Conservation (phyloP, 2,888 invertebrate species). For the Pemphredon lugubris region DNA sequence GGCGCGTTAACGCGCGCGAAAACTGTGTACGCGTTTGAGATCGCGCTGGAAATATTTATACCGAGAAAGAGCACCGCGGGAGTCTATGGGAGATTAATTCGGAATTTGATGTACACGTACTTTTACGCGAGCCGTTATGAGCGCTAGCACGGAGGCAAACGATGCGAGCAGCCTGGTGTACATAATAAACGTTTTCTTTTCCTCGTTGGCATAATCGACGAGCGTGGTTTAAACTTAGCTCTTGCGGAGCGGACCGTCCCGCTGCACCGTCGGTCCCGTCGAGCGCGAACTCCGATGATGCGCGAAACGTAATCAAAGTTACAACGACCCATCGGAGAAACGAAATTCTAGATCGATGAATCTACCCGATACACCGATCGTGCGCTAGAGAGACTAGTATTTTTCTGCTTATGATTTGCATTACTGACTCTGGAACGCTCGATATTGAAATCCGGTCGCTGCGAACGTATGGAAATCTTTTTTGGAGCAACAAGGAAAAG, state of each 20-base stretch:
- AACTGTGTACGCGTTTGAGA: too few species aligned
- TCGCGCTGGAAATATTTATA: too few species aligned
- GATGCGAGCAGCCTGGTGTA: slow-evolving; percentile 40
- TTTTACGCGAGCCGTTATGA: slow-evolving; percentile 20
- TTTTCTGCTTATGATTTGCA: background rate
- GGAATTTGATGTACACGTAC: slow-evolving; percentile 24
- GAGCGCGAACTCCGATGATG: slow-evolving; percentile 44
- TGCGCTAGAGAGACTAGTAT: background rate
- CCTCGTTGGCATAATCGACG: slow-evolving; percentile 54
- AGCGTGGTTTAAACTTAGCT: slow-evolving; percentile 49
- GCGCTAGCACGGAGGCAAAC: slow-evolving; percentile 12
- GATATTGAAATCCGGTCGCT: too few species aligned
- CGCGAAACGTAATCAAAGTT: slow-evolving; percentile 41
- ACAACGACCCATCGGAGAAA: slow-evolving; percentile 17
- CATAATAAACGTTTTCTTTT: slow-evolving; percentile 62
- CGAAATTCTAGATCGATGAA: slow-evolving; percentile 50
- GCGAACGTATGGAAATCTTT: too few species aligned
- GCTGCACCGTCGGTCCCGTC: slow-evolving; percentile 21
- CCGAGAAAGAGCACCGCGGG: background rate
- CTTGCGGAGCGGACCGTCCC: slow-evolving; percentile 9
- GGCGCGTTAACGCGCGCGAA: too few species aligned
- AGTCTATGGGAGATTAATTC: slow-evolving; percentile 9
- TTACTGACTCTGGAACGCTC: too few species aligned
- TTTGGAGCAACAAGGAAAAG: too few species aligned
- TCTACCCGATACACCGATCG: slow-evolving; percentile 3